These are phyloP conservation scores for Centruroides sculpturatus DNA, from an alignment of 1,140 invertebrate genomes.

Conservation along the genomic window DNA sequence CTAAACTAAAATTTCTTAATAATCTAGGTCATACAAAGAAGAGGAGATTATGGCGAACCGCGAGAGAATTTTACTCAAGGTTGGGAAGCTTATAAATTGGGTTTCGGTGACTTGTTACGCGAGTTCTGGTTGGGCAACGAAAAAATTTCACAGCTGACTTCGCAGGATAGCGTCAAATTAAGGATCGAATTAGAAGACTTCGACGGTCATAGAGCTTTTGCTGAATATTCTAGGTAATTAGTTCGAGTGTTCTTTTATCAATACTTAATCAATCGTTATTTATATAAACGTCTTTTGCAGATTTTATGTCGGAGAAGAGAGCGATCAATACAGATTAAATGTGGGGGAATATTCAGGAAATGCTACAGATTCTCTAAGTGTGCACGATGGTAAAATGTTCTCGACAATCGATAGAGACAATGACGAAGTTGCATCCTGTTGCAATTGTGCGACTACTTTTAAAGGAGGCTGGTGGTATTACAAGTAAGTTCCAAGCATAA, in stretches of 20 bases:
- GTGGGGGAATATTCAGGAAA: conserved; percentile 44
- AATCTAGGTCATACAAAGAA: conserved; percentile 23
- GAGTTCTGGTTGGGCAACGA: conserved; percentile 38
- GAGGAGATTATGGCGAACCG: conserved; percentile 22
- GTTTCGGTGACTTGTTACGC: conserved; percentile 31
- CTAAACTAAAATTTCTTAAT: neutral
- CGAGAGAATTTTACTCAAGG: conserved; percentile 30
- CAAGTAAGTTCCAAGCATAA: conserved; percentile 50
- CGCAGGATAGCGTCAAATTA: conserved; percentile 37
- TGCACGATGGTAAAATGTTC: conserved; percentile 54
- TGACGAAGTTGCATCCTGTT: conserved; percentile 47
- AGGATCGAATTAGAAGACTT: conserved; percentile 48
- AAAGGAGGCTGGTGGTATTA: conserved; percentile 39
- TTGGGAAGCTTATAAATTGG: conserved; percentile 34
- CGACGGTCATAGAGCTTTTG: conserved; percentile 31
- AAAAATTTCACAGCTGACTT: conserved; percentile 30
- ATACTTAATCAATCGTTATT: too few relatives aligned
- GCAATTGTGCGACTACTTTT: conserved; percentile 45
- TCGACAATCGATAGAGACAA: conserved; percentile 55
- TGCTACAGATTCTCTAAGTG: conserved; percentile 48
- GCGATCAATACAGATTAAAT: conserved; percentile 44
- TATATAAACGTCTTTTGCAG: neutral
- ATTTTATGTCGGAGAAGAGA: conserved; percentile 44
- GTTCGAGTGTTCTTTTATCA: too few relatives aligned
- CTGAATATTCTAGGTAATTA: conserved; percentile 41